Evolutionary conservation across 1,140 invertebrate genomes (phyloP), one percentile per base, ranked within the genome.

Genomic region (Halesus radiatus): DNA sequence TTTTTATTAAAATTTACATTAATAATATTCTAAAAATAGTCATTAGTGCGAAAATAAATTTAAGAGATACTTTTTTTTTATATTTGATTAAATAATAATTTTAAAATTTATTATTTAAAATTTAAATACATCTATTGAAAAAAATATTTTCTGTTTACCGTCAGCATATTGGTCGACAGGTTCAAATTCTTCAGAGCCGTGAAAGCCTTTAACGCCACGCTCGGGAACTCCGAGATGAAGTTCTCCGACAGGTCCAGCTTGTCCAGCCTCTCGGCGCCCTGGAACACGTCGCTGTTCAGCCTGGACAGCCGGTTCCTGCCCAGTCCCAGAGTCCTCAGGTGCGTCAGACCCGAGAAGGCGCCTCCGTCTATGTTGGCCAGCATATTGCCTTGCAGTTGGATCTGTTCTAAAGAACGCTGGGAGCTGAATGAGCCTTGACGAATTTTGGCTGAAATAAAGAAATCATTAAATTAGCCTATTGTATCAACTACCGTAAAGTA

Each of bases 191-290:
- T 93, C 0, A 98, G 87, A 32, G 91, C 91, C 0, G 87, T 85
- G 73, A 96, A 92, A 1, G 92, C 88, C 81, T 93, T 93, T n/a
- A 97, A 84, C 0, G 95, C 93, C 1, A 94, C 91, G 0, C 91
- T 92, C 3, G 96, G 96, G 86, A 97, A 95, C 84, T 95, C 93
- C 6, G 90, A 89, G 18, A 98, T 92, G 84, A 96, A 96, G 87
- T 98, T 98, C 84, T 94, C 92, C 0, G 96, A 96, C 5, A 98
- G 87, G 87, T 97, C 95, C 76, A 98, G 87, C 79, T 93, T 92
- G 80, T 96, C 91, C 29, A 98, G 87, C 74, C 92, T 93, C 80
- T 92, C 91, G 3, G 94, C 91, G 70, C 95, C 94, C 88, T 94
- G 91, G 84, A 95, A 96, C 58, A 95, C 93, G 84, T 96, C 95